These are phyloP conservation scores for Onychomys torridus DNA, from an alignment of 2,797 vertebrate genomes.

Conservation along the genomic window DNA sequence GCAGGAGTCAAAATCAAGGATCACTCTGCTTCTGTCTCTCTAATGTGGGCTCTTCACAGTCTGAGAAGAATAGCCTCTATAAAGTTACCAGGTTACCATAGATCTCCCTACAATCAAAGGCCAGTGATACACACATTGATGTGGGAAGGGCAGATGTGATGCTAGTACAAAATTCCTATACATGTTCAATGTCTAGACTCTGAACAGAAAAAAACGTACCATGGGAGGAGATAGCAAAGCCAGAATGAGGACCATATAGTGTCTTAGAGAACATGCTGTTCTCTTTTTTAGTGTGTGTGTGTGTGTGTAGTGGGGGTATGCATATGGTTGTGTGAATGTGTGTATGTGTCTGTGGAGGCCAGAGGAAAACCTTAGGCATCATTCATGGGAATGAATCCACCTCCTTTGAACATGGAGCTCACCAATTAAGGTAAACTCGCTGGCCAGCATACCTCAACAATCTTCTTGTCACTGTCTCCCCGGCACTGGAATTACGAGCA, in stretches of 20 bases:
- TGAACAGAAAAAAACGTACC: background rate
- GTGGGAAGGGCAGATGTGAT: background rate
- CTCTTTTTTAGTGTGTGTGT: background rate
- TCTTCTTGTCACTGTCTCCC: background rate
- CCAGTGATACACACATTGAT: background rate
- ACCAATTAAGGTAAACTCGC: background rate
- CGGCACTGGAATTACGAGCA: background rate
- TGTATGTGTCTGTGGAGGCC: background rate
- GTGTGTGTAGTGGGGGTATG: background rate
- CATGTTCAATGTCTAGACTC: background rate
- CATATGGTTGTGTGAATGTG: background rate
- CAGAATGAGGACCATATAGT: background rate
- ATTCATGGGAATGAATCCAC: background rate
- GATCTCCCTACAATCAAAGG: background rate
- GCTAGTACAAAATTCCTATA: background rate
- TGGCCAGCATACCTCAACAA: background rate
- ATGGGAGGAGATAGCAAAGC: background rate
- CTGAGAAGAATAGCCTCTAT: background rate
- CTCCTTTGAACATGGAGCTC: background rate
- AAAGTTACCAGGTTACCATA: background rate
- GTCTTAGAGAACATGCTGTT: background rate
- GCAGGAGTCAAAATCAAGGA: background rate
- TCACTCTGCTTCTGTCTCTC: background rate
- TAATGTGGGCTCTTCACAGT: rapidly evolving
- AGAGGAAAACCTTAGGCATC: background rate